phyloP scores from a whole-genome alignment of 2,113 vertebrate genomes.

The Bostrychus sinensis region DNA sequence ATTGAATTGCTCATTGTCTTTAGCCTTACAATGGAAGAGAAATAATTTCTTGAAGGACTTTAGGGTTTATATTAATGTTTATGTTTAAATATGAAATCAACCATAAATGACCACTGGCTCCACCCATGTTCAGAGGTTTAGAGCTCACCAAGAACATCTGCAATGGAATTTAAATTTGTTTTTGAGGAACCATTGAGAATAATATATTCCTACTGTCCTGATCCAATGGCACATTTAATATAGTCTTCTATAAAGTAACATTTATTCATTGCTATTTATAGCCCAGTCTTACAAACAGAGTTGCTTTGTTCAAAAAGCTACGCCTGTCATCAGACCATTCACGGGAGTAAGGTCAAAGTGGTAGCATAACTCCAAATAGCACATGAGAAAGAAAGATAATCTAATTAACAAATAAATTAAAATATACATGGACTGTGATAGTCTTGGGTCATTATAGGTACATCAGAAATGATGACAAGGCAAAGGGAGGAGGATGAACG shows the following conservation, averaged over 20 bases:
- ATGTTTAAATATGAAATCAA: background rate
- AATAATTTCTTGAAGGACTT: background rate
- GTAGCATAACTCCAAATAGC: too few relatives aligned
- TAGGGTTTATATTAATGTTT: background rate
- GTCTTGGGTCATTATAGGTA: constrained; percentile 2
- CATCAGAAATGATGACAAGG: constrained; percentile 29
- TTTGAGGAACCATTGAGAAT: background rate
- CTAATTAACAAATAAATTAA: background rate
- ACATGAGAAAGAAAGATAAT: too few relatives aligned
- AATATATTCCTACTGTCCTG: background rate
- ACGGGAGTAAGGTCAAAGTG: too few relatives aligned
- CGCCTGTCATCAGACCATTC: background rate
- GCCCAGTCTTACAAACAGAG: background rate
- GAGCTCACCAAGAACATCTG: background rate
- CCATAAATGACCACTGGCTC: background rate
- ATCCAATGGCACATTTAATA: background rate
- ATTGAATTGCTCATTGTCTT: background rate
- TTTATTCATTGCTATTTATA: background rate
- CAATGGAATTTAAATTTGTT: background rate
- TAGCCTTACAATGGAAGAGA: background rate
- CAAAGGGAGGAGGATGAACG: constrained; percentile 18
- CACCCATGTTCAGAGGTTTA: background rate
- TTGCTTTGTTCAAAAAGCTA: background rate
- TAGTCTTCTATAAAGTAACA: background rate
- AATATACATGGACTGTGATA: background rate